phyloP scores from a whole-genome alignment of 2,888 invertebrate genomes.

The Epirrhoe alternata region DNA sequence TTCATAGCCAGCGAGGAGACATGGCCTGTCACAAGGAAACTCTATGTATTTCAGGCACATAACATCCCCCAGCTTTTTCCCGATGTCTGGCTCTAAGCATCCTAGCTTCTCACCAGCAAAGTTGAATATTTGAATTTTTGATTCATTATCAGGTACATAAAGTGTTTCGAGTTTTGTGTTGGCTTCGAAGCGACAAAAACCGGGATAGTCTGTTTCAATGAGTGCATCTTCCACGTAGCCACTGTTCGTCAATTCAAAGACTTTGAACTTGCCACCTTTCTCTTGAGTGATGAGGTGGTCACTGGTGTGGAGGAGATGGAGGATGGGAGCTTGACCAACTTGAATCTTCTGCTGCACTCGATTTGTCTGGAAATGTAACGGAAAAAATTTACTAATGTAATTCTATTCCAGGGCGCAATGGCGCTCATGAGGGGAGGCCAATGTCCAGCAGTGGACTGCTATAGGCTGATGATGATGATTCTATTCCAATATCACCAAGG shows the following conservation, averaged over 20 bases:
- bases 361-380: slow-evolving; percentile 86
- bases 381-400: slow-evolving; percentile 8
- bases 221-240: slow-evolving; percentile 85
- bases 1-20: slow-evolving; percentile 90
- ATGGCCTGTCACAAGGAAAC: slow-evolving; percentile 78
- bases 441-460: too few species aligned
- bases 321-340: slow-evolving; percentile 87
- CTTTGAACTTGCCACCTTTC: slow-evolving; percentile 89
- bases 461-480: too few species aligned
- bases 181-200: slow-evolving; percentile 89
- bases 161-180: slow-evolving; percentile 86
- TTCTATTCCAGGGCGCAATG: too few species aligned
- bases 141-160: slow-evolving; percentile 87
- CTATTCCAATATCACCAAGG: background rate
- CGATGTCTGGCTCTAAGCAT: slow-evolving; percentile 68
- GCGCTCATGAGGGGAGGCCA: too few species aligned
- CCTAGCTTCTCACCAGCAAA: slow-evolving; percentile 75
- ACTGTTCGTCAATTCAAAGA: slow-evolving; percentile 86
- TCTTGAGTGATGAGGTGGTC: slow-evolving; percentile 89
- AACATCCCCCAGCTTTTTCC: slow-evolving; percentile 84
- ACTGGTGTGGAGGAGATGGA: slow-evolving; percentile 86
- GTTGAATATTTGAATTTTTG: slow-evolving; percentile 80
- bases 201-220: slow-evolving; percentile 86
- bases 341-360: slow-evolving; percentile 88
- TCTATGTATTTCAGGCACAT: slow-evolving; percentile 86